Evolutionary conservation across 64 coral and sea anemone genomes (phyloP), one percentile per base, ranked within the genome.

Genomic region (Exaiptasia diaphana): DNA sequence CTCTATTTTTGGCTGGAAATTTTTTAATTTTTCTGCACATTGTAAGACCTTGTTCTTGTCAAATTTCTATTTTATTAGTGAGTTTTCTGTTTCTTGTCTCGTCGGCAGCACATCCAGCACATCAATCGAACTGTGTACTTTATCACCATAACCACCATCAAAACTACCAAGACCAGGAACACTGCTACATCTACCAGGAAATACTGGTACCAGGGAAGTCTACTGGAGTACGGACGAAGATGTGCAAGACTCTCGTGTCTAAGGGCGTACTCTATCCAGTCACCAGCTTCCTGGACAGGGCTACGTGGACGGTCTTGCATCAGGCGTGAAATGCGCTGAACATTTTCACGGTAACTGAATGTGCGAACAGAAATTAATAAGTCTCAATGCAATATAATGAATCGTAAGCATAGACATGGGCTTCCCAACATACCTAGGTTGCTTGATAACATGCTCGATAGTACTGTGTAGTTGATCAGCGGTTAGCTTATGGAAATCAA

Each of bases 321-420:
- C 18, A 83, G 81, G 4, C 50, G 28, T 6, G 81, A 83, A 83
- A 83, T 83, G 3, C 67, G 64, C 22, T 14, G 22, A 24, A 48
- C 81, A 12, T 70, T 50, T 25, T 46, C 38, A 38, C 57, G 53
- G 23, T 71, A 83, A 2, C 81, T 83, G 31, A 48, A 82, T 44
- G 53, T 27, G 11, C 14, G 18, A 53, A 50, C 11, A 18, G 54
- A 3, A 3, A 20, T 57, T 7, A 57, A 23, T 25, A 25, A 57
- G 22, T 23, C 2, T 8, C 20, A 23, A 0, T 24, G 2, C 0
- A 57, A 20, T 3, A 2, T 7, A 23, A 21, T 3, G 20, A 26
- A 21, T 25, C 22, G 54, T 58, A 22, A n/a, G n/a, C 29, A n/a
- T n/a, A n/a, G n/a, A n/a, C n/a, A n/a, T n/a, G n/a, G n/a, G n/a